phyloP scores from a whole-genome alignment of 2,113 vertebrate genomes.

The Dascyllus trimaculatus region DNA sequence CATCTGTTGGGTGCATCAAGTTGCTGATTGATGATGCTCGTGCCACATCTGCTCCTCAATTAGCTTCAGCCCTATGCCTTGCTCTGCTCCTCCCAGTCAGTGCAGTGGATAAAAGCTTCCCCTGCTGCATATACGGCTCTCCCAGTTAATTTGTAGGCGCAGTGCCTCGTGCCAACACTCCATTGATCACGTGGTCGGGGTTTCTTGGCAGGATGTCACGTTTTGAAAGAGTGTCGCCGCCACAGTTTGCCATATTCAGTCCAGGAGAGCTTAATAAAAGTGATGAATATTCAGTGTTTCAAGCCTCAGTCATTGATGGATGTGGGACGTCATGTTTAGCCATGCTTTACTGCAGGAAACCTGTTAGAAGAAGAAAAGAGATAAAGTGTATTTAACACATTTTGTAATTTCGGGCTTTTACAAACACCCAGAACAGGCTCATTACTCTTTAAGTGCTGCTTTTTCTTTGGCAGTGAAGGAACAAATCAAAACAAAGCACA shows the following conservation, averaged over 20 bases:
- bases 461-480: background rate
- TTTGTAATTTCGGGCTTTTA: conserved; percentile 6
- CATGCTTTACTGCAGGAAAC: conserved; percentile 21
- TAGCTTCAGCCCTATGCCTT: background rate
- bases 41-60: conserved; percentile 27
- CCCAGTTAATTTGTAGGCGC: conserved; percentile 42
- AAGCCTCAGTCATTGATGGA: conserved; percentile 20
- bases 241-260: conserved; percentile 37
- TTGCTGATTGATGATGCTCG: conserved; percentile 11
- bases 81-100: conserved; percentile 15
- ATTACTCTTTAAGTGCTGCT: conserved; percentile 17
- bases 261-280: conserved; percentile 22
- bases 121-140: conserved; percentile 37
- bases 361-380: conserved; percentile 65
- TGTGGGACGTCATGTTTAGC: conserved; percentile 9
- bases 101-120: conserved; percentile 20
- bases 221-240: conserved; percentile 18
- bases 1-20: conserved; percentile 3
- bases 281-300: conserved; percentile 17
- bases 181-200: conserved; percentile 31
- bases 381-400: conserved; percentile 29
- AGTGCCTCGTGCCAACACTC: conserved; percentile 43
- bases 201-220: conserved; percentile 38
- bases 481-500: conserved; percentile 27
- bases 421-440: conserved; percentile 27